phyloP scores from a whole-genome alignment of 1,140 invertebrate species.

The Conus ventricosus region DNA sequence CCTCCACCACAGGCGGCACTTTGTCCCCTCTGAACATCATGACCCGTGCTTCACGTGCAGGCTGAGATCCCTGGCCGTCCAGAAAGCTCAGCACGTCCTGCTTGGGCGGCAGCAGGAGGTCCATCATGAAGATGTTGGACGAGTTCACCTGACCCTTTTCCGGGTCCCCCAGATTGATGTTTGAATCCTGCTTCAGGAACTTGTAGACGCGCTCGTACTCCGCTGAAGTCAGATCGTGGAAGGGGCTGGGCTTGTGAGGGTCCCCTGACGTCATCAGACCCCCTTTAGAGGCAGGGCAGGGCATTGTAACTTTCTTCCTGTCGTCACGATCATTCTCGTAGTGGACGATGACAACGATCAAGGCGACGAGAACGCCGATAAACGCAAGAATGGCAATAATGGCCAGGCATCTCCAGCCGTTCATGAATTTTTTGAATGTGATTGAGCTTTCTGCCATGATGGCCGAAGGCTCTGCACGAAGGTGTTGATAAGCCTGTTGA shows the following conservation, averaged over 20 bases:
- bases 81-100: slow-evolving; percentile 52
- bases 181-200: neutral
- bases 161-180: slow-evolving; percentile 48
- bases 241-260: slow-evolving; percentile 45
- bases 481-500: neutral
- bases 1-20: slow-evolving; percentile 51
- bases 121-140: slow-evolving; percentile 57
- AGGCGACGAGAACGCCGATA: neutral
- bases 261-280: slow-evolving; percentile 22
- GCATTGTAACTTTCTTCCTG: neutral
- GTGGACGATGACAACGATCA: slow-evolving; percentile 2
- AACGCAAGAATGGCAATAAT: neutral
- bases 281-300: slow-evolving; percentile 10
- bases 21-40: slow-evolving; percentile 55
- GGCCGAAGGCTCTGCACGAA: neutral
- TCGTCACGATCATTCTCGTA: neutral
- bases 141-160: slow-evolving; percentile 39
- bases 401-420: slow-evolving; percentile 23
- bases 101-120: slow-evolving; percentile 55
- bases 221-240: slow-evolving; percentile 46
- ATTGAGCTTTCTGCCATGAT: neutral
- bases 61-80: slow-evolving; percentile 46
- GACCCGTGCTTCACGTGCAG: slow-evolving; percentile 58
- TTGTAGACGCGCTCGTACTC: slow-evolving; percentile 47
- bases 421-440: neutral